Evolutionary conservation across 30 jellyfish, hydroid and myxozoan species (phyloP).

Genomic region (Hydractinia symbiolongicarpus): DNA sequence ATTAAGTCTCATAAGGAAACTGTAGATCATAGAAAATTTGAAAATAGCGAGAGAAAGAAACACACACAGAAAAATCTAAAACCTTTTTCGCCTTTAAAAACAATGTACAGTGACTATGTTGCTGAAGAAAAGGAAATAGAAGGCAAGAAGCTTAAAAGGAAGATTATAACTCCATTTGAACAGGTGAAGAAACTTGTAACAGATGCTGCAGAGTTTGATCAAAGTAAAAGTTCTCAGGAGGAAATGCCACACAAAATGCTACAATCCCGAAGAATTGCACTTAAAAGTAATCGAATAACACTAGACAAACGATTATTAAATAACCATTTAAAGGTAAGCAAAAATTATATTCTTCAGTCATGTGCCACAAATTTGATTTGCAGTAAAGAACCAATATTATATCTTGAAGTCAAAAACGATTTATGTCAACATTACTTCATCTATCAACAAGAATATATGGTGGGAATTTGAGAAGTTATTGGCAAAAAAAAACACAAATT

Average conservation of each 20-base stretch:
- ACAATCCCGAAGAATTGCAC: not conserved
- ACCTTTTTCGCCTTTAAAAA: not conserved
- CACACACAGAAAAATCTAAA: constrained; percentile 16
- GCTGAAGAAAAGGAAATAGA: not conserved
- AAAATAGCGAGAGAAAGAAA: not conserved
- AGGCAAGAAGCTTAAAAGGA: not conserved
- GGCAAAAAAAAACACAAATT: too few species aligned
- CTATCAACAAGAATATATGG: too few species aligned
- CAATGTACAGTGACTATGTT: constrained; percentile 22
- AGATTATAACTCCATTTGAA: constrained; percentile 11
- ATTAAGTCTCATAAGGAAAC: constrained; percentile 10
- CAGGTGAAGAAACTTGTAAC: constrained; percentile 17
- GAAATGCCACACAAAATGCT: not conserved
- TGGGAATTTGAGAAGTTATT: too few species aligned
- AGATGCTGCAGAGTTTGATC: constrained; percentile 24
- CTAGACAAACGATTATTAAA: constrained; percentile 1
- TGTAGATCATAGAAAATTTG: constrained; percentile 18
- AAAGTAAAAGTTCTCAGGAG: not conserved
- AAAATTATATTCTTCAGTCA: not conserved
- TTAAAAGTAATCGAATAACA: constrained; percentile 9
- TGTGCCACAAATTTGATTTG: too few species aligned
- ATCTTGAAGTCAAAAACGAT: too few species aligned
- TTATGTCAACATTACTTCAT: too few species aligned
- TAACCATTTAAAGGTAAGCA: constrained; percentile 15
- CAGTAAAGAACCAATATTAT: too few species aligned